phyloP scores from a whole-genome alignment of 2,113 vertebrate species.

The Ancistrus triradiatus region DNA sequence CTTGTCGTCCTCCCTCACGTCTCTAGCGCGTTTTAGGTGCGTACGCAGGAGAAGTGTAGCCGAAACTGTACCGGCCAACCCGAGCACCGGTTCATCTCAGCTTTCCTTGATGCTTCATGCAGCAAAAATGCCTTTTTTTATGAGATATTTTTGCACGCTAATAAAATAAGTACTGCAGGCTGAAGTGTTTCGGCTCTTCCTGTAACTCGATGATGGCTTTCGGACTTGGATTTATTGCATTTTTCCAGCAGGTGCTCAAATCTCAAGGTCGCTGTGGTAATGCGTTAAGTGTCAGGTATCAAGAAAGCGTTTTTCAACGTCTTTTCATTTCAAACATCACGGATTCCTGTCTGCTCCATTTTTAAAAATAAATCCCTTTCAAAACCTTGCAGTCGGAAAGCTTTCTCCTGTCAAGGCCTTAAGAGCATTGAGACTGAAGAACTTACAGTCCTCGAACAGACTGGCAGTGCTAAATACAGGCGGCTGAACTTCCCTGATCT shows the following conservation, averaged over 20 bases:
- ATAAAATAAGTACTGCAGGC: background rate
- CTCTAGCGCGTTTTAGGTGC: no score
- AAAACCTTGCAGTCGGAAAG: no score
- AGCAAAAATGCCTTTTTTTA: background rate
- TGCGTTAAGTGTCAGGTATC: conserved; percentile 4
- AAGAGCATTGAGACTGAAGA: no score
- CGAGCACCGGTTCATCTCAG: no score
- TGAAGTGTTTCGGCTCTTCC: background rate
- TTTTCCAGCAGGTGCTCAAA: background rate
- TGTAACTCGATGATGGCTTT: background rate
- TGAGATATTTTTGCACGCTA: background rate
- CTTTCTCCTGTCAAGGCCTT: no score
- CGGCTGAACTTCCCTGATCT: no score
- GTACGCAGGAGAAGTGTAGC: no score
- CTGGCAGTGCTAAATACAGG: no score
- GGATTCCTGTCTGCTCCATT: background rate
- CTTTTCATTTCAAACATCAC: background rate
- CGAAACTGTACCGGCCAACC: no score
- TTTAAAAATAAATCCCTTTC: no score
- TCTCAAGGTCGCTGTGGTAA: conserved; percentile 2
- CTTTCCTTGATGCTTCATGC: no score
- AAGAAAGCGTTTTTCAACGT: background rate
- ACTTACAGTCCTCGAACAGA: background rate
- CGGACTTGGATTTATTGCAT: background rate
- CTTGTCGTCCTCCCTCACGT: no score